Conservation (phyloP, 2,888 invertebrate species). For the Lobophora halterata region DNA sequence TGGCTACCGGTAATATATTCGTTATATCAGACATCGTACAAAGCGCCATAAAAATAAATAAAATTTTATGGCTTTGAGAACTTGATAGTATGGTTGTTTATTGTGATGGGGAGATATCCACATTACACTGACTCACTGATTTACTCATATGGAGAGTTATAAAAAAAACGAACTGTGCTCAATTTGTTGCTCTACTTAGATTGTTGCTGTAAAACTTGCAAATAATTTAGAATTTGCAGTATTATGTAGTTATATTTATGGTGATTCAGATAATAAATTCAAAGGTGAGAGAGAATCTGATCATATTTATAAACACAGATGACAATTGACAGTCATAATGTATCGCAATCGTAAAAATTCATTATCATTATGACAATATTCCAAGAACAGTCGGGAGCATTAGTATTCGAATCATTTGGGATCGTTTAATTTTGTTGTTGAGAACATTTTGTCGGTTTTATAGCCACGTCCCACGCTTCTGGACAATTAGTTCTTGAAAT, state of each 20-base stretch:
- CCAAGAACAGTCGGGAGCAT: constrained; percentile 29
- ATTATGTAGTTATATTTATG: too few species aligned
- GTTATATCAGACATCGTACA: constrained; percentile 76
- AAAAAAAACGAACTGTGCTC: too few species aligned
- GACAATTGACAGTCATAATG: too few species aligned
- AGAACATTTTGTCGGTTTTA: constrained; percentile 46
- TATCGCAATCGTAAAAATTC: too few species aligned
- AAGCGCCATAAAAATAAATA: constrained; percentile 71
- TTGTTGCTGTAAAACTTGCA: too few species aligned
- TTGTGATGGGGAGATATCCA: constrained; percentile 53
- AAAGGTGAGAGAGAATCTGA: too few species aligned
- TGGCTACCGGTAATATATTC: constrained; percentile 78
- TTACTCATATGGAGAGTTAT: not conserved
- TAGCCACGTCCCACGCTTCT: constrained; percentile 44
- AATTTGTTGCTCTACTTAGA: too few species aligned
- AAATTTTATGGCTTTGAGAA: constrained; percentile 60
- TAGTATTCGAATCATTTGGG: constrained; percentile 50
- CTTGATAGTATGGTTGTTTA: constrained; percentile 52
- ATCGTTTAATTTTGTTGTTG: constrained; percentile 55
- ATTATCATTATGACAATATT: constrained; percentile 7
- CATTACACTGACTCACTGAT: constrained; percentile 28
- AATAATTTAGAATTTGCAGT: too few species aligned
- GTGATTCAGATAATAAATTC: too few species aligned
- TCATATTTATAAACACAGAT: too few species aligned
- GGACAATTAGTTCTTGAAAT: constrained; percentile 51